Evolutionary conservation across 2,113 vertebrate species (phyloP), one percentile per base, ranked within the genome.

Genomic region (Lepus timidus): DNA sequence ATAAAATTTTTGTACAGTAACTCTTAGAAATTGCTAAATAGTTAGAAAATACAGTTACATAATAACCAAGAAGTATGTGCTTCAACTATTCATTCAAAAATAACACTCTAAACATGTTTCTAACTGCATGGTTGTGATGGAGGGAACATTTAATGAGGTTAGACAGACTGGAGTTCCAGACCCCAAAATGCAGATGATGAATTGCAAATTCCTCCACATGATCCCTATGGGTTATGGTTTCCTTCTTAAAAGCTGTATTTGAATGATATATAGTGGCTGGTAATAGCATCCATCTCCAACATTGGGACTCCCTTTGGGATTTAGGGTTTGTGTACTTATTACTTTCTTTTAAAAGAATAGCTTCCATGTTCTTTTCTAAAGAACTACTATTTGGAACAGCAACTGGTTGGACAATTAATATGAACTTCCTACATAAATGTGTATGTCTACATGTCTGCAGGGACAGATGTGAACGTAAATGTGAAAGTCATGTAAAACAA

Each of bases 121-220:
- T 84, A 96, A 97, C 96, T 91, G n/a, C 36, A 95, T 97, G 96
- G 96, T 98, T 97, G 92, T 97, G 96, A 97, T 92, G 98, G 95
- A 97, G 91, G 96, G 97, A 97, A 49, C 96, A 96, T 98, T 98
- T 98, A 98, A 98, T 98, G 90, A 62, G n/a, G 23, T 98, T 97
- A 91, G 95, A 97, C 92, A 98, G 96, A 97, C 96, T 90, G 67
- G 95, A 97, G 95, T 96, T 97, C 95, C 91, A 97, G 96, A 98
- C 95, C 98, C 97, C 97, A 97, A 98, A 98, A 98, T 98, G 97
- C 97, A 98, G 97, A 98, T 98, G 98, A 98, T 98, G 97, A 98
- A 98, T 98, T 98, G 96, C 97, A 98, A 98, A 98, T 98, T 98
- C 97, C 94, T 97, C 91, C 91, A 97, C 97, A 97, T 98, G 97